phyloP scores from a whole-genome alignment of 2,797 vertebrate species.

The Capromys pilorides region DNA sequence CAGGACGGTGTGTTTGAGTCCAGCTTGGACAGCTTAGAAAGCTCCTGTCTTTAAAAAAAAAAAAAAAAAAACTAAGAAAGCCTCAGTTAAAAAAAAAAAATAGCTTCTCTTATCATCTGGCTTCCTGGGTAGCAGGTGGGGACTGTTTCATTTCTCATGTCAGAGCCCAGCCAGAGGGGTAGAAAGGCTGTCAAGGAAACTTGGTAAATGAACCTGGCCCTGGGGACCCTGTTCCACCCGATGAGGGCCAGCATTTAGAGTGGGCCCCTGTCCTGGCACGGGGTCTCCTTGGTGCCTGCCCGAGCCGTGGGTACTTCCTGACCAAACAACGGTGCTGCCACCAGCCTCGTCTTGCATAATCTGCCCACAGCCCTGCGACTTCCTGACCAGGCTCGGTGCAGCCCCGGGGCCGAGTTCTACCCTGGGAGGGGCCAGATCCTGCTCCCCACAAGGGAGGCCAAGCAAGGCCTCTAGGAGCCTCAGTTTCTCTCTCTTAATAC shows the following conservation, averaged over 20 bases:
- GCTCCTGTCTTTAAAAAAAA: too few species aligned
- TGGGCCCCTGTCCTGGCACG: neutral
- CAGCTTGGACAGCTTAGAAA: neutral
- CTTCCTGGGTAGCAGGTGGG: neutral
- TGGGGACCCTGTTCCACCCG: neutral
- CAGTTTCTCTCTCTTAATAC: neutral
- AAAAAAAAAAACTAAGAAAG: neutral
- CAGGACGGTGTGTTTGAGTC: neutral
- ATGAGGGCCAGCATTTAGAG: neutral
- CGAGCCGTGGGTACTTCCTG: constrained; percentile 61
- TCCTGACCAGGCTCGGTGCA: constrained; percentile 57
- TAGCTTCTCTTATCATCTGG: neutral
- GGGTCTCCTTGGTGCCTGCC: neutral
- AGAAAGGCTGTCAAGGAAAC: neutral
- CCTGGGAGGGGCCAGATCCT: constrained; percentile 16
- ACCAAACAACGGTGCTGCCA: constrained; percentile 19
- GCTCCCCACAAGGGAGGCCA: neutral
- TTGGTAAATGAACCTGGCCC: too few species aligned
- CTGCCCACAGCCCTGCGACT: constrained; percentile 68
- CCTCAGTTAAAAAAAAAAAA: neutral
- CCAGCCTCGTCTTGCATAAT: constrained; percentile 55
- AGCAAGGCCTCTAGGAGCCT: neutral
- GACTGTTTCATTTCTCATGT: neutral
- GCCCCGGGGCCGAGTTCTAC: constrained; percentile 8
- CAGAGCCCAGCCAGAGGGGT: neutral